Conservation (phyloP, 2,888 invertebrate genomes). For the Trissolcus japonicus region DNA sequence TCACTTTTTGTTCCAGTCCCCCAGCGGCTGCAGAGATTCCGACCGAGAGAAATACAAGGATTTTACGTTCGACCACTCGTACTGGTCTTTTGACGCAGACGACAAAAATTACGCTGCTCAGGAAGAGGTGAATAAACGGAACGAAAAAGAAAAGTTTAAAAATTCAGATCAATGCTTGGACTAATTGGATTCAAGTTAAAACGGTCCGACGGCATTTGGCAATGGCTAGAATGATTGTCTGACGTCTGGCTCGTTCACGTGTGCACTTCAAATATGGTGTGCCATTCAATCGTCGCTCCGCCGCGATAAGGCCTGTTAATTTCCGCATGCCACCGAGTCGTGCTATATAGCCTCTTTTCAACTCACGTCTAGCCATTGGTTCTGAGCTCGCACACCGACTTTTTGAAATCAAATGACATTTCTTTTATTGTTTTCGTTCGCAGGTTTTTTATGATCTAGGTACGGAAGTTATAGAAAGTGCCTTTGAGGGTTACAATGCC, state of each 20-base stretch:
- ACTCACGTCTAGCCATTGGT: not conserved
- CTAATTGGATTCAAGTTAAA: constrained; percentile 27
- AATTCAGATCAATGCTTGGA: constrained; percentile 3
- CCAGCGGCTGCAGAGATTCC: constrained; percentile 79
- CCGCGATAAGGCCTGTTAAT: constrained; percentile 42
- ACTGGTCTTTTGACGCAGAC: constrained; percentile 87
- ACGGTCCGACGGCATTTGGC: constrained; percentile 37
- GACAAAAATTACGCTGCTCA: constrained; percentile 87
- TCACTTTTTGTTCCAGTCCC: constrained; percentile 64
- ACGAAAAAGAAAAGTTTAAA: not conserved
- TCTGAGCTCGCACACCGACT: not conserved
- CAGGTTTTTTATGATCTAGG: constrained; percentile 86
- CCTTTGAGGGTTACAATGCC: constrained; percentile 91
- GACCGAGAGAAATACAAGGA: constrained; percentile 85
- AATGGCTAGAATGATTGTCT: constrained; percentile 33
- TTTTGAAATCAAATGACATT: not conserved
- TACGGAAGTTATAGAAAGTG: constrained; percentile 87
- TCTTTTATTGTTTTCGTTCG: constrained; percentile 42
- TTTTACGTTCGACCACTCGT: constrained; percentile 86
- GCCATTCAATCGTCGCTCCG: constrained; percentile 53
- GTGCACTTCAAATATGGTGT: constrained; percentile 36
- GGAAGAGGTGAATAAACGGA: constrained; percentile 80
- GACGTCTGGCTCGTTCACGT: constrained; percentile 15
- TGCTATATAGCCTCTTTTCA: constrained; percentile 1
- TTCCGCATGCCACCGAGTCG: constrained; percentile 36